Evolutionary conservation across 2,888 invertebrate genomes (phyloP).

Genomic region (Athalia circularis): DNA sequence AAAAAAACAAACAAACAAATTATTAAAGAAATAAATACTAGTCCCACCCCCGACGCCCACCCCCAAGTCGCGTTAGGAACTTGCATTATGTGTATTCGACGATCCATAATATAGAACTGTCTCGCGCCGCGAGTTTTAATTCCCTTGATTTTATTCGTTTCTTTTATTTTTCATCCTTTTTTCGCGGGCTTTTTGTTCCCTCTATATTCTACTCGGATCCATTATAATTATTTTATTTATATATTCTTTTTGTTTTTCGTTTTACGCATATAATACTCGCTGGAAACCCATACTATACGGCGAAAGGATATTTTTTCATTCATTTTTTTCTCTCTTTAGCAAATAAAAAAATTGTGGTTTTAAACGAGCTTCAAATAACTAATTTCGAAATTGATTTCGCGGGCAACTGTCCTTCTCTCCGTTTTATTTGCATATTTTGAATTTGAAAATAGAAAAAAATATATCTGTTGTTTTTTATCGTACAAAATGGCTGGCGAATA

Average conservation of each 20-base stretch:
- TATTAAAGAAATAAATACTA: background rate
- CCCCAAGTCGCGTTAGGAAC: background rate
- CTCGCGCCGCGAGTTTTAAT: background rate
- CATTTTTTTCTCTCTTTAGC: no score
- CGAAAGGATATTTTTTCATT: no score
- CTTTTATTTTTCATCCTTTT: no score
- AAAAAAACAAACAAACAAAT: background rate
- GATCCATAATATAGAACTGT: slow-evolving; percentile 9
- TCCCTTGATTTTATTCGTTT: background rate
- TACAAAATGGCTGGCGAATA: background rate
- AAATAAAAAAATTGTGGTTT: no score
- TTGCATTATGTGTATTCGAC: background rate
- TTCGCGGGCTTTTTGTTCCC: background rate
- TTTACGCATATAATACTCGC: no score
- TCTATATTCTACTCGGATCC: background rate
- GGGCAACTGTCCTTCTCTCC: background rate
- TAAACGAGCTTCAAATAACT: no score
- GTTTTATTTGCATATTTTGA: background rate
- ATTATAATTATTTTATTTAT: no score
- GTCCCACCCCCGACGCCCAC: background rate
- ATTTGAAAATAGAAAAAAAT: background rate
- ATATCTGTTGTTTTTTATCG: background rate
- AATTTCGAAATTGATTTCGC: background rate
- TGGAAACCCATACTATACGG: no score
- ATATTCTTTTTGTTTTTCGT: no score